Evolutionary conservation across 1,140 invertebrate genomes (phyloP).

Genomic region (Neomicropteryx cornuta): DNA sequence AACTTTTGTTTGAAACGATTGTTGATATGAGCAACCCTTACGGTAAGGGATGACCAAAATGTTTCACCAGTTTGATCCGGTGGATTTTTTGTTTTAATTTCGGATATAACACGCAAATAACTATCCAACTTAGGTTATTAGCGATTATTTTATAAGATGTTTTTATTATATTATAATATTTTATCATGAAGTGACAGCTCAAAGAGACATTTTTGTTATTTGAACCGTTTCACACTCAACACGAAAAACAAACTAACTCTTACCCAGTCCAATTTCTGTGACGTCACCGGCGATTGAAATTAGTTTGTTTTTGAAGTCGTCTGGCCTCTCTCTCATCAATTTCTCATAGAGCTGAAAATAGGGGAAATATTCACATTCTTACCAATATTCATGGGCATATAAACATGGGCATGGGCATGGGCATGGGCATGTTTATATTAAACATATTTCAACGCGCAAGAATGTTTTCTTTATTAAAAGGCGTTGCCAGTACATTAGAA

Average conservation of each 20-base stretch:
- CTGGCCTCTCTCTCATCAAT: conserved; percentile 40
- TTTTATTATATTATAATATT: conserved; percentile 2
- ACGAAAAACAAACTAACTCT: conserved; percentile 14
- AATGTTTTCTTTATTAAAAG: no score
- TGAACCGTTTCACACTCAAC: conserved; percentile 2
- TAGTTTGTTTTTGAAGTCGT: conserved; percentile 51
- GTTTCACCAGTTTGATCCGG: no score
- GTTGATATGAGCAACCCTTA: no score
- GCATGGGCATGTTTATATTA: no score
- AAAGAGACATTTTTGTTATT: neutral
- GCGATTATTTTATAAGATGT: neutral
- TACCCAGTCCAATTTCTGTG: conserved; percentile 46
- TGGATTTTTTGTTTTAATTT: neutral
- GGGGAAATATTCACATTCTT: no score
- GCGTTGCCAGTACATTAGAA: no score
- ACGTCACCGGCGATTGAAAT: conserved; percentile 71
- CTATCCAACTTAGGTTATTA: neutral
- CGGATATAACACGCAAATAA: neutral
- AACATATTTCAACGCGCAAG: no score
- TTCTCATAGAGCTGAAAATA: conserved; percentile 46
- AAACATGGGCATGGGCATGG: no score
- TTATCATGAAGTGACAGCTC: neutral
- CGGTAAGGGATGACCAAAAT: no score
- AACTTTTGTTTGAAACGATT: no score
- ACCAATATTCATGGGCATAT: no score